Base-by-base conservation (phyloP, 2,113 vertebrate genomes). In the Mungos mungo region DNA sequence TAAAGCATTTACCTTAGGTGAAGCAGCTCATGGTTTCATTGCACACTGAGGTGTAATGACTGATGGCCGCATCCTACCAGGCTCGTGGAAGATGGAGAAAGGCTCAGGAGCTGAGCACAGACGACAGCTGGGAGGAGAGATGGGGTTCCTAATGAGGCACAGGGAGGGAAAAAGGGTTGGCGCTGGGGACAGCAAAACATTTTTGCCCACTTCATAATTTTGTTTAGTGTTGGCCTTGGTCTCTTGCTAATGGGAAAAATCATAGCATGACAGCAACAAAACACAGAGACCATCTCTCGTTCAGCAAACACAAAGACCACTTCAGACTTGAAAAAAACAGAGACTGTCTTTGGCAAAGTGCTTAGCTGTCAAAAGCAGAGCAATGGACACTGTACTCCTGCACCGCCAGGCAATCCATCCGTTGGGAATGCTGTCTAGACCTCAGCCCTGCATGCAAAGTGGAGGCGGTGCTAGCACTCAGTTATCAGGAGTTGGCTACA, bases 341-440 rank as follows among this genome's bases (percentile, higher is more conserved):
- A 74, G 47, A 57, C 27, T 3, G 1, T 68, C 25, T 81, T 23
- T 54, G 74, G 66, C 3, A 63, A 63, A 65, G 29, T 27, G 41
- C 77, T 68, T 27, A 47, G 68, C 45, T 50, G 27, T n/a, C 1
- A 27, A 31, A 5, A 47, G 21, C 25, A 35, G 57, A 50, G 29
- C 0, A 2, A 6, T 10, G 18, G 38, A 19, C 16, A 13, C 38
- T 54, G 45, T 1, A 29, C 47, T 66, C 89, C 74, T 2, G 33
- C 4, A 4, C 27, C 12, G 1, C 12, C 2, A 1, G 89, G 65
- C 54, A 41, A n/a, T 7, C 4, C 0, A 0, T n/a, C 72, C 66
- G 14, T 21, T 33, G 35, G 21, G 23, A 25, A 41, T 1, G 1
- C 1, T 16, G 65, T 45, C 38, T 18, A 54, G 41, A 50, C 23